A percentile compares a stretch with the other conserved stretches of the same genome.
These are phyloP conservation scores for Odocoileus hemionus DNA, from an alignment of 2,113 vertebrate species.

Conservation along the genomic window DNA sequence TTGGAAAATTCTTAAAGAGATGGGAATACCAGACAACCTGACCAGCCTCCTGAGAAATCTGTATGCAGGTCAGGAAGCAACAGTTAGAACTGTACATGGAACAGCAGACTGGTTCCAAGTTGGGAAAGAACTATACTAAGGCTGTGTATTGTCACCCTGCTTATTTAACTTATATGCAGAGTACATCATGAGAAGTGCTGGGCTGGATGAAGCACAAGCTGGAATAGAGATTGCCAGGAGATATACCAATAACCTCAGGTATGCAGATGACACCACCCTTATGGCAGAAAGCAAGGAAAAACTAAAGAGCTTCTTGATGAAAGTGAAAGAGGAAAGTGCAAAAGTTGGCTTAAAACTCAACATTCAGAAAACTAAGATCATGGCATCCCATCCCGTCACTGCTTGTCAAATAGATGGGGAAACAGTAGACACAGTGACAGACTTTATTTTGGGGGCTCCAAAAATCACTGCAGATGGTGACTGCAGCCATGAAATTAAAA, in stretches of 20 bases:
- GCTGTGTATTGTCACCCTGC: background rate
- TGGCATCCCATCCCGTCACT: accelerated
- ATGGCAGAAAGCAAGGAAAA: background rate
- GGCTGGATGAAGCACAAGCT: background rate
- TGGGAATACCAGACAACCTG: background rate
- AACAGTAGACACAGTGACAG: background rate
- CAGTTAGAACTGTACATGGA: background rate
- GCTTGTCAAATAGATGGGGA: background rate
- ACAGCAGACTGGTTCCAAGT: background rate
- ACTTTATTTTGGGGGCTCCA: background rate
- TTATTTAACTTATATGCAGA: background rate
- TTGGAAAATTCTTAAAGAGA: background rate
- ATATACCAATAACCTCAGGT: background rate
- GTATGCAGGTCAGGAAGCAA: background rate
- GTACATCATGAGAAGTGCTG: background rate
- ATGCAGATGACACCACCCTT: background rate
- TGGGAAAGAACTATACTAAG: background rate
- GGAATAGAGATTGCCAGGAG: accelerated
- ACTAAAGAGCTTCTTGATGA: background rate
- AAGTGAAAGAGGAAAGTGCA: background rate
- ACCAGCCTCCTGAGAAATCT: background rate
- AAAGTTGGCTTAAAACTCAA: background rate
- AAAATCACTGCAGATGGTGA: background rate
- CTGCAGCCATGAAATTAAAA: background rate
- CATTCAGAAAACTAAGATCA: background rate